These are phyloP conservation scores for Carduelis carduelis DNA, from an alignment of 2,797 vertebrate species.

Conservation along the genomic window DNA sequence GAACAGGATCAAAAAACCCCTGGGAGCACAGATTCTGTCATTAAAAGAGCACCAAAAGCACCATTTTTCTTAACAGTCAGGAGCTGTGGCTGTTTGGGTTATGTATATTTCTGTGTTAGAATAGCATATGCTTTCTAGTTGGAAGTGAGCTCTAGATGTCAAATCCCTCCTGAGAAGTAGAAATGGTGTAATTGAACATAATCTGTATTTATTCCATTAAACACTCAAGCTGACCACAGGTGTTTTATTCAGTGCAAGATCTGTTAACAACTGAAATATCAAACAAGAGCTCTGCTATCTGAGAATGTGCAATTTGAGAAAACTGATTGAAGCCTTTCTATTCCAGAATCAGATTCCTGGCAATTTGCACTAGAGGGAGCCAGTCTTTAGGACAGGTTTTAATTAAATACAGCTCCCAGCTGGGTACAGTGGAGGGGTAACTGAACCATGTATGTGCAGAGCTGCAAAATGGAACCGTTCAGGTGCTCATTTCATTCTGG, in stretches of 20 bases:
- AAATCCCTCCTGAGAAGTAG: background rate
- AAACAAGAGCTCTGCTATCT: background rate
- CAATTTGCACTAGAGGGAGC: background rate
- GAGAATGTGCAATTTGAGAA: background rate
- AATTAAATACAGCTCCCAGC: background rate
- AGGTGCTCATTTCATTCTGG: background rate
- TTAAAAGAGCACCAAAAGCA: background rate
- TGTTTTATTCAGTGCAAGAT: background rate
- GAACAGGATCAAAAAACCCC: background rate
- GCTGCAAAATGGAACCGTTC: background rate
- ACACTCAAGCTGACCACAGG: background rate
- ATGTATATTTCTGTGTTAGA: background rate
- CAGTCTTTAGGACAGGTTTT: background rate
- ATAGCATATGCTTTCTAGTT: background rate
- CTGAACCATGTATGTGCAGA: fast-evolving
- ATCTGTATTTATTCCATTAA: background rate
- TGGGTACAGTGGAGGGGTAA: background rate
- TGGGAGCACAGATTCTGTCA: background rate
- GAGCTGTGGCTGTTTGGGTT: fast-evolving
- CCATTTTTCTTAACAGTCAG: background rate
- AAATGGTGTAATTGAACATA: background rate
- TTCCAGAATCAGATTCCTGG: background rate
- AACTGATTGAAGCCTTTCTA: background rate
- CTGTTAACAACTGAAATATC: background rate
- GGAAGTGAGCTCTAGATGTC: background rate